Percentiles rank a stretch among this genome's conserved stretches.
Evolutionary conservation across 2,113 vertebrate species (phyloP).

Genomic region (Eudyptes chrysolophus): DNA sequence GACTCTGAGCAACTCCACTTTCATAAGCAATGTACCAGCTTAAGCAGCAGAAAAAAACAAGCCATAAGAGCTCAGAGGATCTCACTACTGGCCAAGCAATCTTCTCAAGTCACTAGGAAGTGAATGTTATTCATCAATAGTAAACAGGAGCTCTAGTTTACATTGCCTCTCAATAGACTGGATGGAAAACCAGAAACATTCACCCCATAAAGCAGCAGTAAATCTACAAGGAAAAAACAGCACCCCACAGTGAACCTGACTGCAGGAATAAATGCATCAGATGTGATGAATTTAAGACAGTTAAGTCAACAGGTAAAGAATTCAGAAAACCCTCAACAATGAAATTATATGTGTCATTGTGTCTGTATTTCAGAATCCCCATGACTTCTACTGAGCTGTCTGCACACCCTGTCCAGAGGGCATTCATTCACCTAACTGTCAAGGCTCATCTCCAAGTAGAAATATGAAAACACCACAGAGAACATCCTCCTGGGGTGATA

Average conservation of each 20-base stretch:
- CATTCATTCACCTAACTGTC: neutral
- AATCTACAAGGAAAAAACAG: neutral
- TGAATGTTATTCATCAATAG: neutral
- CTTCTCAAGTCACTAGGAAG: neutral
- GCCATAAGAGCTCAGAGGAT: neutral
- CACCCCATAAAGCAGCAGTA: neutral
- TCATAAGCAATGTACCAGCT: neutral
- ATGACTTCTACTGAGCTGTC: neutral
- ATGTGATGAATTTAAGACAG: slow-evolving; percentile 29
- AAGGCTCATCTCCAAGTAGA: neutral
- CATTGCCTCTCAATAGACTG: neutral
- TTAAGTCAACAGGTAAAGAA: slow-evolving; percentile 40
- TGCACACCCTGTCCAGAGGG: neutral
- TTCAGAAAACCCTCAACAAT: slow-evolving; percentile 1
- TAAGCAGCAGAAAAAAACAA: neutral
- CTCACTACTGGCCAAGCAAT: neutral
- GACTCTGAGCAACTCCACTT: neutral
- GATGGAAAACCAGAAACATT: neutral
- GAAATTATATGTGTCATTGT: neutral
- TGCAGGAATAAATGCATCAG: neutral
- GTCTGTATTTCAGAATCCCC: neutral
- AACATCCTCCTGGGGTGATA: neutral
- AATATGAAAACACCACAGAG: neutral
- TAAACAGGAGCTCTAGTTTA: neutral
- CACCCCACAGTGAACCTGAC: neutral